phyloP scores from a whole-genome alignment of 2,888 invertebrate species.

The Strigamia crassipes region DNA sequence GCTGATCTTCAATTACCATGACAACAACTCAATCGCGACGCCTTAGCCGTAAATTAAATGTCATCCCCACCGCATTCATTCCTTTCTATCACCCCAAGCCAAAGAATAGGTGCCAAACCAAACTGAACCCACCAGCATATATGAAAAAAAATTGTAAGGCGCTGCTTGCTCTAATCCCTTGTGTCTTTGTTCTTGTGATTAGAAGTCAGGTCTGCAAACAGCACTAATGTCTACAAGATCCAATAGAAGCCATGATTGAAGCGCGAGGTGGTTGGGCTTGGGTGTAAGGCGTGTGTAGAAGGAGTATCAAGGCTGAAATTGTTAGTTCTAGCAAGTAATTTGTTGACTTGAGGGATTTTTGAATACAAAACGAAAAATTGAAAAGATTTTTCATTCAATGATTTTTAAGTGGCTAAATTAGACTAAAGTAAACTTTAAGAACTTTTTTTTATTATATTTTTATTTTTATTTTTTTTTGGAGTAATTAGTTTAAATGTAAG shows the following conservation, averaged over 20 bases:
- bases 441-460: too few species aligned
- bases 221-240: slow-evolving; percentile 30
- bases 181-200: slow-evolving; percentile 30
- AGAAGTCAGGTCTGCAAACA: slow-evolving; percentile 30
- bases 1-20: slow-evolving; percentile 22
- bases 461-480: too few species aligned
- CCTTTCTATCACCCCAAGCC: background rate
- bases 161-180: slow-evolving; percentile 22
- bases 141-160: slow-evolving; percentile 18
- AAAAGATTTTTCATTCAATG: background rate
- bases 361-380: too few species aligned
- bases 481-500: background rate
- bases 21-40: slow-evolving; percentile 26
- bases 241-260: slow-evolving; percentile 27
- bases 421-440: too few species aligned
- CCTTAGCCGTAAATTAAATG: slow-evolving; percentile 30
- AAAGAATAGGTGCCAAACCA: slow-evolving; percentile 25
- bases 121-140: slow-evolving; percentile 13
- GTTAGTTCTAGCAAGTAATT: background rate
- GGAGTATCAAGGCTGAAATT: background rate
- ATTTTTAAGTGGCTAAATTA: background rate
- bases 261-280: background rate
- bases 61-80: slow-evolving; percentile 22
- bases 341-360: background rate
- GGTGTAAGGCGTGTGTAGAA: background rate